Evolutionary conservation across 2,888 invertebrate species (phyloP).

Genomic region (Bedellia somnulentella): DNA sequence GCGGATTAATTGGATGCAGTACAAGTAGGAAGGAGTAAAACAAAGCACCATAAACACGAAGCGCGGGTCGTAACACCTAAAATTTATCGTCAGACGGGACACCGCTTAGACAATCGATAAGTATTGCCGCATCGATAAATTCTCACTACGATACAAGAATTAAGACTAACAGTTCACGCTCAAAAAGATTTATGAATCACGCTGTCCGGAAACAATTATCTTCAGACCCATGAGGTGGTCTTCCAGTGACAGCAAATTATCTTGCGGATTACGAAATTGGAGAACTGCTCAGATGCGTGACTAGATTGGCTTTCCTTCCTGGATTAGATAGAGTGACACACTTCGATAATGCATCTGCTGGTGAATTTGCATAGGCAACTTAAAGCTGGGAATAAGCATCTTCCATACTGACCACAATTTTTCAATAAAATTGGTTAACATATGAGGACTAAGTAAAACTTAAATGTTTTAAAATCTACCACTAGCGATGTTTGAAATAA

Average conservation of each 20-base stretch:
- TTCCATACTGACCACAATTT: no score
- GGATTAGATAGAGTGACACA: constrained; percentile 7
- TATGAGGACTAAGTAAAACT: no score
- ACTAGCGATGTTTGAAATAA: no score
- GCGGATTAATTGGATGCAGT: no score
- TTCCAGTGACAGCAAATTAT: constrained; percentile 13
- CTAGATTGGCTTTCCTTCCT: constrained; percentile 27
- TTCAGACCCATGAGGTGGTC: constrained; percentile 1
- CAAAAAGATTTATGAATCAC: constrained; percentile 1
- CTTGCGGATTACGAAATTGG: constrained; percentile 24
- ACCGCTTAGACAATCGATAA: no score
- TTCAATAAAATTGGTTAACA: no score
- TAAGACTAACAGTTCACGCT: neutral
- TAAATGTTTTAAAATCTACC: no score
- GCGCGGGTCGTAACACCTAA: neutral
- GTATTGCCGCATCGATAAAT: neutral
- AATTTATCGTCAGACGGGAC: neutral
- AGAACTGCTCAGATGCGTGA: constrained; percentile 23
- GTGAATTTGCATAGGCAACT: no score
- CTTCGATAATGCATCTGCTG: no score
- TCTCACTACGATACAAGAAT: neutral
- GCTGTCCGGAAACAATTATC: constrained; percentile 4
- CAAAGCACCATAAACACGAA: no score
- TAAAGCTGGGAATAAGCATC: no score
- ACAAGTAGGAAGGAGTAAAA: no score